phyloP scores from a whole-genome alignment of 2,113 vertebrate species.

The Acrocephalus kingi region DNA sequence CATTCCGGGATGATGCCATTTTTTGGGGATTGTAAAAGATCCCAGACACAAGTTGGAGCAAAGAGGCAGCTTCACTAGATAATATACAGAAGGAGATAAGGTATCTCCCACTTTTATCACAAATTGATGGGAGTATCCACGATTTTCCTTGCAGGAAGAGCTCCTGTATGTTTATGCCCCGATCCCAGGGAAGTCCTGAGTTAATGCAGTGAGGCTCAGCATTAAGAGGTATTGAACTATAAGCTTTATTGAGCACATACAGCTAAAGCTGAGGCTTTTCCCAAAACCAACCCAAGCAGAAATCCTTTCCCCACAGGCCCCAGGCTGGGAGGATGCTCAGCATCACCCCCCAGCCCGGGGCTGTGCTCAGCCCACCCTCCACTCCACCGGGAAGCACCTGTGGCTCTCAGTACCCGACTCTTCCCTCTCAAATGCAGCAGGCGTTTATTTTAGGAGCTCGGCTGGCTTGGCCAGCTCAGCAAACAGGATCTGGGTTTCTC shows the following conservation, averaged over 20 bases:
- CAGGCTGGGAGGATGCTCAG: background rate
- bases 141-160: background rate
- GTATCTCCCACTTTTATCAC: background rate
- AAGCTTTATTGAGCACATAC: constrained; percentile 5
- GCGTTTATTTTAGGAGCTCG: background rate
- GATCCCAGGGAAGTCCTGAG: background rate
- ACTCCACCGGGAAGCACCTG: fast-evolving
- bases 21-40: background rate
- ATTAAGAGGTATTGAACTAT: constrained; percentile 20
- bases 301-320: background rate
- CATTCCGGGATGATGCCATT: background rate
- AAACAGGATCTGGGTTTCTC: background rate
- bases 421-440: background rate
- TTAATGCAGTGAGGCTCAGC: constrained; percentile 40
- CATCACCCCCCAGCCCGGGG: background rate
- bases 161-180: background rate
- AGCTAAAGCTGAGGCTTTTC: constrained; percentile 14
- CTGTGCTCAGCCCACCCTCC: background rate
- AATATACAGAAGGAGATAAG: fast-evolving
- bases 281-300: background rate
- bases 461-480: constrained; percentile 3
- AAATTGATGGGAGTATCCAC: fast-evolving
- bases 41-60: fast-evolving
- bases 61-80: fast-evolving
- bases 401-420: fast-evolving